These are phyloP conservation scores for Nomada goodeniana DNA, from an alignment of 2,888 invertebrate species.

Conservation along the genomic window DNA sequence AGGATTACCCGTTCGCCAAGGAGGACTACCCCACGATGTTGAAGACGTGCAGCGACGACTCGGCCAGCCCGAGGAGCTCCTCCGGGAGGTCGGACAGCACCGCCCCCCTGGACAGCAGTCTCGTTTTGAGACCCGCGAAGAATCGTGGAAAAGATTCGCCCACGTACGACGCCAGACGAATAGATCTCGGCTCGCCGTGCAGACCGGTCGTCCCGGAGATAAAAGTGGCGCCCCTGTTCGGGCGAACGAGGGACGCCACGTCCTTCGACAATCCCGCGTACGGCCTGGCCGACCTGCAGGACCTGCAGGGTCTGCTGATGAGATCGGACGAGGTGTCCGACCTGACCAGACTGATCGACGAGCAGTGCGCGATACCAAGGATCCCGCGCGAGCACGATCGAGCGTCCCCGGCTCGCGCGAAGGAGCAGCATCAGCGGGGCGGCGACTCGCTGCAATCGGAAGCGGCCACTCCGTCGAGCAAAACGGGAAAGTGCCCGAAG, in stretches of 20 bases:
- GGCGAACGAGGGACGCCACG: slow-evolving; percentile 71
- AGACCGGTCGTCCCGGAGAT: slow-evolving; percentile 76
- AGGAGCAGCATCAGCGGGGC: slow-evolving; percentile 46
- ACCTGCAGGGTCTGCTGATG: slow-evolving; percentile 77
- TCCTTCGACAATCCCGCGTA: slow-evolving; percentile 83
- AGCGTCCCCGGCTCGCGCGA: slow-evolving; percentile 27
- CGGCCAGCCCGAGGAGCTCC: slow-evolving; percentile 82
- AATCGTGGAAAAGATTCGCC: slow-evolving; percentile 74
- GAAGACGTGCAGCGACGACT: slow-evolving; percentile 83
- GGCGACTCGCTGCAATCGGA: slow-evolving; percentile 14
- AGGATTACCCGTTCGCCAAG: slow-evolving; percentile 83
- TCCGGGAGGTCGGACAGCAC: slow-evolving; percentile 83
- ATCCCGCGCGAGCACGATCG: slow-evolving; percentile 55
- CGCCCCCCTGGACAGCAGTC: slow-evolving; percentile 78
- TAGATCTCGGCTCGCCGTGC: slow-evolving; percentile 81
- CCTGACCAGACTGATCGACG: slow-evolving; percentile 79
- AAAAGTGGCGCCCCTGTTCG: slow-evolving; percentile 76
- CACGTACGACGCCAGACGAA: slow-evolving; percentile 78
- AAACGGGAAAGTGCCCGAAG: slow-evolving; percentile 3
- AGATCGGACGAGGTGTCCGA: slow-evolving; percentile 81
- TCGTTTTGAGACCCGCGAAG: slow-evolving; percentile 69
- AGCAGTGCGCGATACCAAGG: slow-evolving; percentile 68
- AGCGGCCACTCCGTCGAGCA: slow-evolving; percentile 11
- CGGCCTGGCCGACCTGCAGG: slow-evolving; percentile 78
- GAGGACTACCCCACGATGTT: slow-evolving; percentile 83